Base-by-base conservation (phyloP, 2,888 invertebrate species). In the Hyposoter didymator region DNA sequence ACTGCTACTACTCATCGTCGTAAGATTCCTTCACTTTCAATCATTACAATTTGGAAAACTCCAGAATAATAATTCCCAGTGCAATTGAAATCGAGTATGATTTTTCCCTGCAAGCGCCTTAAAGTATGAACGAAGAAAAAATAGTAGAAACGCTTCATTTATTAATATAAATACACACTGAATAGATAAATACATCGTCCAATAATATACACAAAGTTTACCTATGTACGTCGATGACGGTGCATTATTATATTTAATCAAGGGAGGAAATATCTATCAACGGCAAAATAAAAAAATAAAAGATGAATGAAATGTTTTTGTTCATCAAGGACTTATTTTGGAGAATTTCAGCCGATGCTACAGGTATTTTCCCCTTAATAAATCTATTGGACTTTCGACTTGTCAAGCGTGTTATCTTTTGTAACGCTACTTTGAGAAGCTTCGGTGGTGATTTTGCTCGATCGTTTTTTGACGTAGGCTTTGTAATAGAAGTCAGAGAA, bases 401-500 rank as follows among this genome's bases (percentile, higher is more conserved):
- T 90, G n/a, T 86, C 89, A 70, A 91, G 91, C 1, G 82, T 7
- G 0, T 66, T 32, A 12, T 87, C 89, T 64, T 86, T 76, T 4
- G 81, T 49, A 66, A 89, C 69, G 28, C 89, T 90, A 67, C 91
- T 90, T 78, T 86, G 64, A 5, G 32, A 45, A 2, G 78, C 32
- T 69, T 89, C 90, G 0, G 93, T 8, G 6, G 45, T 59, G 6
- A 85, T n/a, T 81, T 90, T 90, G 0, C 52, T 49, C 3, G 87
- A 55, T 70, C 85, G 82, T 69, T 92, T 91, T 78, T 90, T 91
- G 0, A 96, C 89, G 89, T 97, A 97, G 0, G 95, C 90, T 89
- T 95, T 96, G 70, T 95, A 95, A 88, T 97, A 97, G 91, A 97
- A 97, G 82, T 97, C 96, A 0, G 94, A 90, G 90, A 97, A 97